Percentiles rank a stretch among this genome's conserved stretches.
Conservation (phyloP, 2,797 vertebrate species). For the Todus mexicanus region DNA sequence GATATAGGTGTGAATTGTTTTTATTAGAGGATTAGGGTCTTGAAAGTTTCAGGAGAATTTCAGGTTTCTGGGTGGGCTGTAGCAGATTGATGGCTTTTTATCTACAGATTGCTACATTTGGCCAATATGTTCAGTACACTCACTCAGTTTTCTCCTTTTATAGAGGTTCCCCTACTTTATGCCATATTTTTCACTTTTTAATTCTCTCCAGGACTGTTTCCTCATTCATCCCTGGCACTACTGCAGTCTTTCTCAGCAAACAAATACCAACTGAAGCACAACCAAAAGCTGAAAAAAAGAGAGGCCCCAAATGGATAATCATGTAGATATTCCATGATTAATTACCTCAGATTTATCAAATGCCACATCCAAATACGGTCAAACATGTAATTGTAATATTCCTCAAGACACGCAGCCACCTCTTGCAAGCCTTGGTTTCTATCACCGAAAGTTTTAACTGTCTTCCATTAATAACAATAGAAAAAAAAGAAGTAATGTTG, state of each 20-base stretch:
- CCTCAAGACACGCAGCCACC: not conserved
- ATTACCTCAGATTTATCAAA: conserved; percentile 38
- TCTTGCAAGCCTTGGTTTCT: not conserved
- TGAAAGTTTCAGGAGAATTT: not conserved
- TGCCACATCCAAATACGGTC: conserved; percentile 35
- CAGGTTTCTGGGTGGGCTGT: conserved; percentile 37
- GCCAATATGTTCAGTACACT: not conserved
- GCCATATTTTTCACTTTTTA: not conserved
- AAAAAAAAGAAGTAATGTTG: not conserved
- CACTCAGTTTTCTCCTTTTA: conserved; percentile 47
- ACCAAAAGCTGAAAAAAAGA: conserved; percentile 1
- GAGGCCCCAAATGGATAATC: conserved; percentile 7
- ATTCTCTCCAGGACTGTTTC: conserved; percentile 19
- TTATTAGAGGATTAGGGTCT: not conserved
- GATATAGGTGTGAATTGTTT: not conserved
- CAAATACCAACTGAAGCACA: not conserved
- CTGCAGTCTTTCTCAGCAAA: not conserved
- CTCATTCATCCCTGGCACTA: not conserved
- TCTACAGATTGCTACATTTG: conserved; percentile 4
- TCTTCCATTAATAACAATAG: not conserved
- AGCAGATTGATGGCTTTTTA: not conserved
- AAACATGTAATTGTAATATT: not conserved
- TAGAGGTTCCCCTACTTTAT: conserved; percentile 1
- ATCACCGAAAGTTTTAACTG: not conserved
- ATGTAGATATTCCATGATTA: conserved; percentile 24